Conservation (phyloP, 2,888 invertebrate species). For the Acrocyrtus sp. region DNA sequence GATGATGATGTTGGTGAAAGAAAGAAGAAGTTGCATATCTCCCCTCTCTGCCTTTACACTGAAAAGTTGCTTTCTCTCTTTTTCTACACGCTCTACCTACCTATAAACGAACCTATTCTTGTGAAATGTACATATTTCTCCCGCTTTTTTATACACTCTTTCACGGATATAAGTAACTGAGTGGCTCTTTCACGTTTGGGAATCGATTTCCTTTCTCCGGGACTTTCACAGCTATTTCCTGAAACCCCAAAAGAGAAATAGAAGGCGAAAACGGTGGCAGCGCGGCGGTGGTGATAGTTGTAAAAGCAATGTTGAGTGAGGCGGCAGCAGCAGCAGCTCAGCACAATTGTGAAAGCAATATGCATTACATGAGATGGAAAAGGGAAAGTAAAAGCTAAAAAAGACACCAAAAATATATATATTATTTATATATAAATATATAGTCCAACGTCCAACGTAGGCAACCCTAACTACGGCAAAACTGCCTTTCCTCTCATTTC, state of each 20-base stretch:
- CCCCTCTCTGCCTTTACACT: too few relatives aligned
- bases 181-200: slow-evolving; percentile 40
- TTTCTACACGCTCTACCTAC: too few relatives aligned
- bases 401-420: too few relatives aligned
- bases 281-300: neutral
- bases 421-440: too few relatives aligned
- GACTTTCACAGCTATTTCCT: slow-evolving; percentile 47
- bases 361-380: neutral
- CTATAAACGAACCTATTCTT: too few relatives aligned
- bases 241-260: slow-evolving; percentile 22
- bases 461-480: slow-evolving; percentile 5
- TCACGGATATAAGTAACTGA: slow-evolving; percentile 16
- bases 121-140: neutral
- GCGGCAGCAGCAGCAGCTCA: slow-evolving; percentile 7
- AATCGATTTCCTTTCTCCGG: slow-evolving; percentile 48
- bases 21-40: neutral
- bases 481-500: neutral
- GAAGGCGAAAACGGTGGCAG: neutral
- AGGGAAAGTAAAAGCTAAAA: slow-evolving; percentile 9
- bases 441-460: neutral
- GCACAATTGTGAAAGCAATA: too few relatives aligned
- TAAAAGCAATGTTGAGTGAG: too few relatives aligned
- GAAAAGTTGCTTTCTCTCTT: too few relatives aligned
- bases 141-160: neutral
- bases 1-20: neutral